A percentile compares a stretch with the other conserved stretches of the same genome.
Evolutionary conservation across 2,888 invertebrate genomes (phyloP).

Genomic region (Xanthorhoe designata): DNA sequence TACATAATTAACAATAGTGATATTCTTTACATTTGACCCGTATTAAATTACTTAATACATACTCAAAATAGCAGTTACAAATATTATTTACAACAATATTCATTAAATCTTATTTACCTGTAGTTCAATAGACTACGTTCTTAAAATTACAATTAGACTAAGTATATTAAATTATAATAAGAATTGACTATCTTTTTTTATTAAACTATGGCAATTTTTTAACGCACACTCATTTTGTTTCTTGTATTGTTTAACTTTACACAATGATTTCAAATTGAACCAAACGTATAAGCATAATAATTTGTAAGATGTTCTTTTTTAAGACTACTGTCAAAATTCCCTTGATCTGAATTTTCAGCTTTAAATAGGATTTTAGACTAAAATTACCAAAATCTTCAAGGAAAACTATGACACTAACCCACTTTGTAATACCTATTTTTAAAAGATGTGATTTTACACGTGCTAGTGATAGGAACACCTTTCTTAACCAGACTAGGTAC

Average conservation of each 20-base stretch:
- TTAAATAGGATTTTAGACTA: no score
- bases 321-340: no score
- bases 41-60: background rate
- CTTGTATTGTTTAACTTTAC: no score
- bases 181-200: background rate
- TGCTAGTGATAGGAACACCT: background rate
- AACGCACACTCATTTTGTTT: no score
- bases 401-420: no score
- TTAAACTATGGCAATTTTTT: background rate
- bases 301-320: no score
- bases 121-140: background rate
- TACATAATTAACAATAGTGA: background rate
- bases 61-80: background rate
- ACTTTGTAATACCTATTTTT: no score
- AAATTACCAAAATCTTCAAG: no score
- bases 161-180: background rate
- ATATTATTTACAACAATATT: slow-evolving; percentile 3
- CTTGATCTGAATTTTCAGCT: no score
- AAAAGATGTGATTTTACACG: no score
- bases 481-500: slow-evolving; percentile 58
- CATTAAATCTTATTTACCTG: background rate
- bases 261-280: no score
- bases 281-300: no score
- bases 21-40: background rate
- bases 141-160: background rate